These are phyloP conservation scores for Ptyas mucosa DNA, from an alignment of 2,113 vertebrate genomes.

Conservation along the genomic window DNA sequence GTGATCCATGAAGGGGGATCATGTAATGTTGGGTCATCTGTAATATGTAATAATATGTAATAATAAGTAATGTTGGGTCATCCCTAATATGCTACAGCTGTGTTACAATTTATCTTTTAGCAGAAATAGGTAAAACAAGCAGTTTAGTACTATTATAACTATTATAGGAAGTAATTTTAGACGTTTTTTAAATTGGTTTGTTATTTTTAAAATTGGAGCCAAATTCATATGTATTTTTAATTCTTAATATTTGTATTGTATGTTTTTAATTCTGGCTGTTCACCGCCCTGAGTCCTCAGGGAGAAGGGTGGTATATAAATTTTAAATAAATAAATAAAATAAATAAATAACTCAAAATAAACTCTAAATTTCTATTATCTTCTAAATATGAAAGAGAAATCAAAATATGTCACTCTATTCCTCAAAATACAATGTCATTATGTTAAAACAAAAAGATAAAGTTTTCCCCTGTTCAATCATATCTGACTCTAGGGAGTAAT, in stretches of 20 bases:
- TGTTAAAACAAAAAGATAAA: not conserved
- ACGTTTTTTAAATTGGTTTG: too few species aligned
- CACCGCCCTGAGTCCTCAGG: too few species aligned
- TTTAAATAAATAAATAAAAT: too few species aligned
- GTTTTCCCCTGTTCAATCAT: not conserved
- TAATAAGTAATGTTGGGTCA: not conserved
- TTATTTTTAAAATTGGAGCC: too few species aligned
- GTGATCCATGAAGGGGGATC: too few species aligned
- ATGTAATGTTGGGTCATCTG: too few species aligned
- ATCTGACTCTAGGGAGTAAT: not conserved
- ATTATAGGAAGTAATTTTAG: too few species aligned
- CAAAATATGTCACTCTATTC: not conserved
- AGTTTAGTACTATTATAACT: not conserved
- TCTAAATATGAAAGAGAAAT: not conserved
- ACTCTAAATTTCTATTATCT: not conserved
- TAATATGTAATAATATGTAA: not conserved
- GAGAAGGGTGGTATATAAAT: too few species aligned
- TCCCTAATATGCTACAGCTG: not conserved
- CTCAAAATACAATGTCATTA: not conserved
- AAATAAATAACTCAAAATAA: not conserved
- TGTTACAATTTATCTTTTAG: not conserved
- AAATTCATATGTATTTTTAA: too few species aligned
- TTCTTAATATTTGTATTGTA: too few species aligned
- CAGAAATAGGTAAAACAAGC: not conserved
- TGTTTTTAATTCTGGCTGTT: too few species aligned